Conservation (phyloP, 2,888 invertebrate genomes). For the Macaria notata region DNA sequence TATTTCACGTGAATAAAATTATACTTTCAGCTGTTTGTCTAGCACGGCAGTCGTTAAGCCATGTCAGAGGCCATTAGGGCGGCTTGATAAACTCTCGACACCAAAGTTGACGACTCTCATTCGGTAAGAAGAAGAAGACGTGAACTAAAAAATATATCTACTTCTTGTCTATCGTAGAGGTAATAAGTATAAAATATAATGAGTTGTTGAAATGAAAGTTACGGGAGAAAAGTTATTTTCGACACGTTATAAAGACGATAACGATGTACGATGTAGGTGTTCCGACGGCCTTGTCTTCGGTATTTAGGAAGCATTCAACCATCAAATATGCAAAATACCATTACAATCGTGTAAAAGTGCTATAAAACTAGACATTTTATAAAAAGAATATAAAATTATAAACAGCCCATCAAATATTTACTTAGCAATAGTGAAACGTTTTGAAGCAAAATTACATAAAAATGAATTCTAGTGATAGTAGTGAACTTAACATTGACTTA, state of each 20-base stretch:
- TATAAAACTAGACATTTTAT: not conserved
- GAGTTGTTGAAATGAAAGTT: slow-evolving; percentile 15
- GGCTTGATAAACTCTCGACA: no score
- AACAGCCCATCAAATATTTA: not conserved
- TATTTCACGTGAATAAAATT: no score
- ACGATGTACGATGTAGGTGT: slow-evolving; percentile 23
- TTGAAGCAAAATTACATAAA: not conserved
- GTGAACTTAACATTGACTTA: slow-evolving; percentile 20
- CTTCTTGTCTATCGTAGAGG: not conserved
- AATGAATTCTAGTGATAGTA: not conserved
- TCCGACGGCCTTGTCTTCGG: slow-evolving; percentile 32
- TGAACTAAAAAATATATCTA: not conserved
- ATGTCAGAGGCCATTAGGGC: no score
- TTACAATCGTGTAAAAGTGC: not conserved
- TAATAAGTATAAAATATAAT: slow-evolving; percentile 13
- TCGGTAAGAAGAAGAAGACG: no score
- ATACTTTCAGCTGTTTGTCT: no score
- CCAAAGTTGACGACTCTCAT: no score
- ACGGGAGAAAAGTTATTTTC: slow-evolving; percentile 33
- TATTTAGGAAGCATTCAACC: slow-evolving; percentile 26
- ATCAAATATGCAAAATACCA: slow-evolving; percentile 15
- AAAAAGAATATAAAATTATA: not conserved
- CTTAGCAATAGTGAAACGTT: not conserved
- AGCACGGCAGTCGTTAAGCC: no score
- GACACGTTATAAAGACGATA: slow-evolving; percentile 30